Base-by-base conservation (phyloP, 2,888 invertebrate genomes). In the Epinotia bilunana region DNA sequence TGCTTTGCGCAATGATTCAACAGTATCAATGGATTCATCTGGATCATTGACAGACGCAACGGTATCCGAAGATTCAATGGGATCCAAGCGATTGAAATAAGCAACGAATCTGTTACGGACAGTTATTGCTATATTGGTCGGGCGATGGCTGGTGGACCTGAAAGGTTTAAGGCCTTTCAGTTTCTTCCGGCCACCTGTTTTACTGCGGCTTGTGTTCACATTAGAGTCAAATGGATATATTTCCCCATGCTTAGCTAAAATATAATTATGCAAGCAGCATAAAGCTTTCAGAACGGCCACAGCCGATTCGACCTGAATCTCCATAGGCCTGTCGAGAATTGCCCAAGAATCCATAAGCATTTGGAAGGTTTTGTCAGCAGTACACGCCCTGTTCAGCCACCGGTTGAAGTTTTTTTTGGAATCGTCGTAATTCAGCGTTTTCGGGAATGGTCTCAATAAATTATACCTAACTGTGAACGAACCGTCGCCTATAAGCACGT, bases 241-340 rank as follows among this genome's bases (percentile, higher is more conserved):
- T 16, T 20, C 58, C 1, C 65, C 74, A 18, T 71, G 53, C 7
- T 43, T 74, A 1, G 20, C 13, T 60, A 58, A 58, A 0, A 71
- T 23, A 46, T 18, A 74, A 4, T 74, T 74, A 43, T 74, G 74
- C 18, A 74, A 61, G 13, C 74, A 74, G 53, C 74, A 74, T 23
- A 60, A 53, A 0, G 74, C 74, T 65, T 55, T 71, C 0, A 60
- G 6, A 1, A 60, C 20, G 39, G 60, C 33, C 0, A 74, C 46
- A 0, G 64, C 60, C 5, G 23, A 23, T 9, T 71, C 74, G 12
- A 65, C 7, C 0, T 33, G 49, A 5, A 39, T 60, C 11, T 64
- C 74, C 16, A 65, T 55, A 1, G 74, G 74, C 6, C 20, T 23
- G 1, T 28, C 33, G 0, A 74, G 60, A 1, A 70, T 23, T 0